phyloP scores from a whole-genome alignment of 2,797 vertebrate genomes.

The Crocodylus rhombifer region DNA sequence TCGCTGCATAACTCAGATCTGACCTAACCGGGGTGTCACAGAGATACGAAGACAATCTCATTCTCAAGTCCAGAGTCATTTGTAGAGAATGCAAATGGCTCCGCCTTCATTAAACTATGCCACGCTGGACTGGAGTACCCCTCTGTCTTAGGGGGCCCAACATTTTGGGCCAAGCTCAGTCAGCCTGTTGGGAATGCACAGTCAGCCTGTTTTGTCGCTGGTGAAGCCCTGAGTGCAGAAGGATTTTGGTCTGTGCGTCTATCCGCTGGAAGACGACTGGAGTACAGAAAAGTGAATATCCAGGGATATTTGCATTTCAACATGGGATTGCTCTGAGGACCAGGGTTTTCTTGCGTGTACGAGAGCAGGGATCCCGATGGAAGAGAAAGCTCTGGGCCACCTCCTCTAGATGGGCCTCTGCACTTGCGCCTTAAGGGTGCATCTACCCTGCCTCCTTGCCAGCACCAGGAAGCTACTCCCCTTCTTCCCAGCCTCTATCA shows the following conservation, averaged over 20 bases:
- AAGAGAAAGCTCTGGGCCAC: not conserved
- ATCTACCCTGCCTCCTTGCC: too few species aligned
- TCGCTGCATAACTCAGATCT: too few species aligned
- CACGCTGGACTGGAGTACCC: not conserved
- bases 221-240: not conserved
- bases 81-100: not conserved
- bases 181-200: not conserved
- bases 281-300: not conserved
- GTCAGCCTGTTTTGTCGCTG: not conserved
- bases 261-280: rapidly evolving
- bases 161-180: not conserved
- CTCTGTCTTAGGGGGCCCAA: not conserved
- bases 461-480: too few species aligned
- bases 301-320: not conserved
- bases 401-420: not conserved
- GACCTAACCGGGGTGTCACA: too few species aligned
- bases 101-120: not conserved
- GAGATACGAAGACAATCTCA: constrained; percentile 26
- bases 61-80: not conserved
- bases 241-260: not conserved
- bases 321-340: not conserved
- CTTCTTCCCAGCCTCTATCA: too few species aligned
- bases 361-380: not conserved
- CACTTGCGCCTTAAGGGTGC: not conserved
- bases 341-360: not conserved